Base-by-base conservation (phyloP, 37 sponge, comb jelly and placozoan species). In the Spongilla lacustris region DNA sequence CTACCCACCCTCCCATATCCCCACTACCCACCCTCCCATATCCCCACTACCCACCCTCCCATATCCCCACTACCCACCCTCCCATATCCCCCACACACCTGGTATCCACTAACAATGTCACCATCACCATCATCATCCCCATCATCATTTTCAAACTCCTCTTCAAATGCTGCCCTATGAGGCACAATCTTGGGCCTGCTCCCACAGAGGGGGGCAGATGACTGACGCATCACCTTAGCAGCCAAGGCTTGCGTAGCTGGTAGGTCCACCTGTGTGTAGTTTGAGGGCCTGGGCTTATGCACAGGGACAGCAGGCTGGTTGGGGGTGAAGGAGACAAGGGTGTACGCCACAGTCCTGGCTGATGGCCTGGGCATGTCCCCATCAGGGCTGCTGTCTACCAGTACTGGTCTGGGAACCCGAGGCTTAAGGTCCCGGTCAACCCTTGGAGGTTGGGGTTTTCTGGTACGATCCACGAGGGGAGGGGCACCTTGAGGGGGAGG, bases 371-470 rank as follows among this genome's bases (percentile, higher is more conserved):
- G 31, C 73, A 33, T 29, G 21, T 72, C 30, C 46, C 35, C 76
- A 75, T 29, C 34, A 36, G 76, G 11, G 10, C 76, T 37, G 21
- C 35, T 12, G 27, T 32, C 76, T 31, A 73, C 66, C 27, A 37
- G 32, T 38, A 49, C 0, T 24, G 13, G 1, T 26, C 2, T 9
- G 27, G 21, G 27, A 22, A 2, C n/a, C 3, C 38, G 69, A 26
- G 84, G 84, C 36, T 87, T 91, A 0, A 29, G 33, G 36, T 50
- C 75, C 21, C 88, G 88, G 17, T 87, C 71, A 0, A 87, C 71
- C 37, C n/a, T 30, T 2, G 88, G 92, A 2, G 84, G 84, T 67
- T 28, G 25, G 0, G 80, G 81, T 33, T 78, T 71, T 2, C 14
- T 41, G 46, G 80, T 35, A 13, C 80, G 78, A 32, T 84, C 83